Conservation (phyloP, 1,140 invertebrate species). For the Eulimnadia texana region DNA sequence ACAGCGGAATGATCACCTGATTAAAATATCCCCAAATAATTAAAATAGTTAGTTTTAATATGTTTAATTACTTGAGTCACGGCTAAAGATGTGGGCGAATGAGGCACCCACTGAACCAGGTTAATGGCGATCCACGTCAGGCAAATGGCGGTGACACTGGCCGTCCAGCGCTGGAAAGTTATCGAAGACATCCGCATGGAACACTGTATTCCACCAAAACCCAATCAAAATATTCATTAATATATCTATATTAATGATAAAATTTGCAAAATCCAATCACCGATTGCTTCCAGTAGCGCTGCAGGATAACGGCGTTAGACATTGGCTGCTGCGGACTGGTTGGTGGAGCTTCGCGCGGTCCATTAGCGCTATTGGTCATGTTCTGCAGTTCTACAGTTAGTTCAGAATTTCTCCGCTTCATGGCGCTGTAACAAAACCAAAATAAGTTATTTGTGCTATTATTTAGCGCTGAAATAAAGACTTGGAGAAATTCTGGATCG, state of each 20-base stretch:
- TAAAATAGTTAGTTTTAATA: no score
- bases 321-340: not conserved
- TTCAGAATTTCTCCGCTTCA: not conserved
- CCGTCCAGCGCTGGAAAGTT: constrained; percentile 13
- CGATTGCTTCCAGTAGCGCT: constrained; percentile 13
- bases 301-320: constrained; percentile 12
- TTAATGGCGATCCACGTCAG: constrained; percentile 6
- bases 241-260: not conserved
- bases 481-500: not conserved
- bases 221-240: not conserved
- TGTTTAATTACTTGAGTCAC: constrained; percentile 8
- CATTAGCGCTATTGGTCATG: not conserved
- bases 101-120: constrained; percentile 12
- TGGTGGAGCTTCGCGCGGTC: not conserved
- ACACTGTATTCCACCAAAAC: constrained; percentile 4
- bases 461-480: no score
- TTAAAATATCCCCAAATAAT: no score
- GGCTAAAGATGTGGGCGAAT: constrained; percentile 1
- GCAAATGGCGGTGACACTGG: constrained; percentile 3
- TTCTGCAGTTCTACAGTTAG: not conserved
- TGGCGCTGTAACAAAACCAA: not conserved
- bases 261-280: no score
- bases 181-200: constrained; percentile 12
- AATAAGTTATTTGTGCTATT: not conserved
- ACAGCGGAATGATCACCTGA: not conserved